These are phyloP conservation scores for Vanessa atalanta DNA, from an alignment of 1,140 invertebrate species.

Conservation along the genomic window DNA sequence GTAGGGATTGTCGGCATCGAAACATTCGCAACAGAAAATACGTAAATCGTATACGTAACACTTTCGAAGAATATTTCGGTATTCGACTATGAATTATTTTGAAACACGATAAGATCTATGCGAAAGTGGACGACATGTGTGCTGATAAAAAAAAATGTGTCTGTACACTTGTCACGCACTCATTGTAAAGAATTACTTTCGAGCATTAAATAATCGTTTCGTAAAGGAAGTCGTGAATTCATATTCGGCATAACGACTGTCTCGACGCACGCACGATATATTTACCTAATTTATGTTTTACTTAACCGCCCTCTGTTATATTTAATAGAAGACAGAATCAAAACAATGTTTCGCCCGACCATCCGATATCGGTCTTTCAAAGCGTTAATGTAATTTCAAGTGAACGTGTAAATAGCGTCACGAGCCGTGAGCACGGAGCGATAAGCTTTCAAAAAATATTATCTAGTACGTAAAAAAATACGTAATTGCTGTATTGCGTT, in stretches of 20 bases:
- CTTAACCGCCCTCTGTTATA: neutral
- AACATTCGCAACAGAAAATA: neutral
- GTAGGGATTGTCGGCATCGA: neutral
- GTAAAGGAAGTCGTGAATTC: slow-evolving; percentile 65
- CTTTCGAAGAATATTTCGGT: slow-evolving; percentile 8
- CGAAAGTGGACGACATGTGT: slow-evolving; percentile 47
- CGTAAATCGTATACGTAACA: neutral
- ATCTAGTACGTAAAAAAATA: slow-evolving; percentile 68
- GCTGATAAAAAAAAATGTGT: slow-evolving; percentile 44
- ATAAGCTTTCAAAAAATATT: slow-evolving; percentile 72
- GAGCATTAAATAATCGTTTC: slow-evolving; percentile 55
- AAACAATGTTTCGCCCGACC: slow-evolving; percentile 11
- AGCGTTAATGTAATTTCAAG: slow-evolving; percentile 43
- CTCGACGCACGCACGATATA: slow-evolving; percentile 43
- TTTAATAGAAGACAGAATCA: slow-evolving; percentile 21
- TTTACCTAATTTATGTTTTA: slow-evolving; percentile 26
- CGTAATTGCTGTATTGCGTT: slow-evolving; percentile 69
- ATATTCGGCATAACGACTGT: slow-evolving; percentile 37
- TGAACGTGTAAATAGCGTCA: slow-evolving; percentile 68
- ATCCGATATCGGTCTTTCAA: slow-evolving; percentile 30
- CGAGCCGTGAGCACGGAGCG: slow-evolving; percentile 63
- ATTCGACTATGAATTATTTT: slow-evolving; percentile 22
- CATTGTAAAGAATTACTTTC: slow-evolving; percentile 47
- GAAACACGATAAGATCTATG: slow-evolving; percentile 44
- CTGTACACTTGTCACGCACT: slow-evolving; percentile 57